Evolutionary conservation across 2,888 invertebrate genomes (phyloP).

Genomic region (Uropetala carovei): DNA sequence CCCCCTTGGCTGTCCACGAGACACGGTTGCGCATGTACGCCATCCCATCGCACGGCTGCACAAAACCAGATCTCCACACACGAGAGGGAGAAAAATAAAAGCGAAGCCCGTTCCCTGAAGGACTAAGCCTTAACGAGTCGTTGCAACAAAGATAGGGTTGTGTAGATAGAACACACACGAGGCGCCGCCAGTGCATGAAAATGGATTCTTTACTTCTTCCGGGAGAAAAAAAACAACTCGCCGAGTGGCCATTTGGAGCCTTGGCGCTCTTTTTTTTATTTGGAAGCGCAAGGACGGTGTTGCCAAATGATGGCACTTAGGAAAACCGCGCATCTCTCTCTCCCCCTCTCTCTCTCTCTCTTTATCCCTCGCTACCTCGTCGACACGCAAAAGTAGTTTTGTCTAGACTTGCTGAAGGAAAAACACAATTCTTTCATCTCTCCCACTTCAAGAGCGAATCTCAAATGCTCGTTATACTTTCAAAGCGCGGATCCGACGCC

Average conservation of each 20-base stretch:
- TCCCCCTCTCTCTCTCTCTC: no score
- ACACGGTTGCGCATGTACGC: background rate
- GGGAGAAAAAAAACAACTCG: background rate
- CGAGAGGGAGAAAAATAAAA: background rate
- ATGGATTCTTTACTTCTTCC: background rate
- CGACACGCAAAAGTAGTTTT: no score
- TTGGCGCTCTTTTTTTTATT: background rate
- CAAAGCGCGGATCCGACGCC: no score
- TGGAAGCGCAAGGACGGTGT: background rate
- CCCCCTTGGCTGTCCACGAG: background rate
- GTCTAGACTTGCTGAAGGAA: no score
- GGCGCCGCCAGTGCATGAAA: background rate
- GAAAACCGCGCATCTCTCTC: background rate
- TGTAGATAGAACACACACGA: background rate
- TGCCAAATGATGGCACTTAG: background rate
- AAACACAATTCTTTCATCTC: no score
- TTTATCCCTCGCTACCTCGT: no score
- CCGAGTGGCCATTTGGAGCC: conserved; percentile 28
- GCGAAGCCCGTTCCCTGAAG: background rate
- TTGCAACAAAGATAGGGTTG: conserved; percentile 9
- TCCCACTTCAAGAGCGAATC: no score
- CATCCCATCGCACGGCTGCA: background rate
- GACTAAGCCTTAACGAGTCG: background rate
- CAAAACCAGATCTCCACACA: background rate
- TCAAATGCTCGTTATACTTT: no score